A percentile compares a stretch with the other conserved stretches of the same genome.
Evolutionary conservation across 2,797 vertebrate species (phyloP).

Genomic region (Poecilia velifera): DNA sequence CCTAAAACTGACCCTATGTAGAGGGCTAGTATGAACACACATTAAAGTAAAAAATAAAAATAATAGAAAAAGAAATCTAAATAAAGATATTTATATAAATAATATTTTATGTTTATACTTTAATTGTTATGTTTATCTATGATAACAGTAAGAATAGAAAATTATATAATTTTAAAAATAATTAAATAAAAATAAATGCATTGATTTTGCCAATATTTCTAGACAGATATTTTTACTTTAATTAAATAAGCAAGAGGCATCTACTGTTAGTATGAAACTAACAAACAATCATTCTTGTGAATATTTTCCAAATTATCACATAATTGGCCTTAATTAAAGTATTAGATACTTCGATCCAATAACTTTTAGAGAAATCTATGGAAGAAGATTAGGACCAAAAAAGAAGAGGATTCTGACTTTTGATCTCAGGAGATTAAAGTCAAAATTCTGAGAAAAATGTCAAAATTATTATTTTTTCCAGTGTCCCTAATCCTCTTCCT

Average conservation of each 20-base stretch:
- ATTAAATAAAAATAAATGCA: not conserved
- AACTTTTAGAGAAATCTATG: not conserved
- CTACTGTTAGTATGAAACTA: not conserved
- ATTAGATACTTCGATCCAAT: not conserved
- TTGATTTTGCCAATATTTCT: not conserved
- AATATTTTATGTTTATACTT: not conserved
- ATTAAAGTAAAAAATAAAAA: not conserved
- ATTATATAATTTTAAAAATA: not conserved
- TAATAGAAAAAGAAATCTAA: not conserved
- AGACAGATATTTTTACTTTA: not conserved
- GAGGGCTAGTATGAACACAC: not conserved
- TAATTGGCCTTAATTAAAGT: slow-evolving; percentile 24
- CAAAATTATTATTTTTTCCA: too few species aligned
- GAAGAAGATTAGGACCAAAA: too few species aligned
- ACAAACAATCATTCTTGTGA: not conserved
- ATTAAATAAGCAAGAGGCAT: not conserved
- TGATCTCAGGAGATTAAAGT: too few species aligned
- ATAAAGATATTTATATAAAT: not conserved
- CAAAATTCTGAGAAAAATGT: too few species aligned
- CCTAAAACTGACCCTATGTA: not conserved
- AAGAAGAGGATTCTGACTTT: too few species aligned
- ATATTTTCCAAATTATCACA: slow-evolving; percentile 2
- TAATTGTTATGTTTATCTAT: not conserved
- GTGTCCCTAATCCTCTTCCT: too few species aligned
- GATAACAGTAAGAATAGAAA: not conserved